Percentiles rank a stretch among this genome's conserved stretches.
Evolutionary conservation across 1,140 invertebrate species (phyloP).

Genomic region (Trichonephila inaurata): DNA sequence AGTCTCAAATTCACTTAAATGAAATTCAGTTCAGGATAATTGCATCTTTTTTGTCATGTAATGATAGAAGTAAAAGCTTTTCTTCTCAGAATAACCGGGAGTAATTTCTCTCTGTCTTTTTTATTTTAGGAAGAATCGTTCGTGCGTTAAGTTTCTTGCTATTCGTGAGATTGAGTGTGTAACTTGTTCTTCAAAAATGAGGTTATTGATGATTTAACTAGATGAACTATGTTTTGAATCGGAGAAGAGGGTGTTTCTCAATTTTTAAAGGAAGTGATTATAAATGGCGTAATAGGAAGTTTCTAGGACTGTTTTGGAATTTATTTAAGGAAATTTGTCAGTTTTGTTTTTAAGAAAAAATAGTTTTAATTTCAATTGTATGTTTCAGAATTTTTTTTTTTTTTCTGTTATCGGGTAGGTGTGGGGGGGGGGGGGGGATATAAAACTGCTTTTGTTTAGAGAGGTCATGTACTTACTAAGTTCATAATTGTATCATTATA

Average conservation of each 20-base stretch:
- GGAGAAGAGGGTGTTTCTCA: neutral
- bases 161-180: neutral
- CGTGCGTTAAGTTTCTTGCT: conserved; percentile 11
- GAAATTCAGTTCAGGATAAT: neutral
- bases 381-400: too few species aligned
- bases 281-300: neutral
- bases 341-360: too few species aligned
- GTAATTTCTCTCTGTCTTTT: neutral
- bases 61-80: conserved; percentile 7
- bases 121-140: neutral
- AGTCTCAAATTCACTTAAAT: neutral
- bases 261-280: neutral
- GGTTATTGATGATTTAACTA: neutral
- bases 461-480: too few species aligned
- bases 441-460: too few species aligned
- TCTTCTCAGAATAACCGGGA: neutral
- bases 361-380: too few species aligned
- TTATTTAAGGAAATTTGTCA: neutral
- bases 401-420: too few species aligned
- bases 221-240: neutral
- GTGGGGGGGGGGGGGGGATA: too few species aligned
- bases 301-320: neutral
- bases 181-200: neutral
- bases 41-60: neutral
- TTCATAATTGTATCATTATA: too few species aligned